Evolutionary conservation across 1,140 invertebrate species (phyloP), one percentile per base, ranked within the genome.

Genomic region (Diachasmimorpha longicaudata): DNA sequence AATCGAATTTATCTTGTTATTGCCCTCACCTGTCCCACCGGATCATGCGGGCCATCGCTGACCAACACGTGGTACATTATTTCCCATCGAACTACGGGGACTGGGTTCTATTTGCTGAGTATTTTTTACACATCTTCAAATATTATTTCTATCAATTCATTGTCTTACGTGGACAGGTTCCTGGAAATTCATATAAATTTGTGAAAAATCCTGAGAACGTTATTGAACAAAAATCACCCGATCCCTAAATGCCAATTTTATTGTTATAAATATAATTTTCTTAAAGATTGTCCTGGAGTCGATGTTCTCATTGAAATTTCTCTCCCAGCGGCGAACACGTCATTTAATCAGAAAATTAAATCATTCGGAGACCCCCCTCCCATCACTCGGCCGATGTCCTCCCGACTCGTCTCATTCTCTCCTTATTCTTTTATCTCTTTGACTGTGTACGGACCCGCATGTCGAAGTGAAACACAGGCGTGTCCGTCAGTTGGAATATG

Each of bases 1-100:
- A 86, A 88, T 89, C 87, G 84, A 87, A 88, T 87, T 87, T 87
- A 87, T 87, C 85, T 86, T 81, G 81, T 82, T 84, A 82, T 82
- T 85, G 87, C 86, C 84, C 86, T 86, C 87, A 88, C 87, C 87
- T 89, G 87, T 86, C 86, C 82, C 75, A 21, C 0, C 5, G 78
- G 78, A 80, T 78, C 69, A 89, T 88, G 87, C 87, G 87, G 87
- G 87, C 81, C 79, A 46, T 6, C 55, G 67, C 19, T 52, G 76
- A 70, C 25, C 63, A 71, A 3, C 23, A 63, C 13, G 48, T 44
- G 9, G 31, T 31, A 25, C 25, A 31, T 71, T 58, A 11, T 44
- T 68, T 63, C 23, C 58, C 48, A 16, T 70, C 10, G 44, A 31
- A 31, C 31, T 31, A 2, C 6, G 31, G 31, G 2, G 31, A 31